phyloP scores from a whole-genome alignment of 1,140 invertebrate genomes.

The Asbolus verrucosus region DNA sequence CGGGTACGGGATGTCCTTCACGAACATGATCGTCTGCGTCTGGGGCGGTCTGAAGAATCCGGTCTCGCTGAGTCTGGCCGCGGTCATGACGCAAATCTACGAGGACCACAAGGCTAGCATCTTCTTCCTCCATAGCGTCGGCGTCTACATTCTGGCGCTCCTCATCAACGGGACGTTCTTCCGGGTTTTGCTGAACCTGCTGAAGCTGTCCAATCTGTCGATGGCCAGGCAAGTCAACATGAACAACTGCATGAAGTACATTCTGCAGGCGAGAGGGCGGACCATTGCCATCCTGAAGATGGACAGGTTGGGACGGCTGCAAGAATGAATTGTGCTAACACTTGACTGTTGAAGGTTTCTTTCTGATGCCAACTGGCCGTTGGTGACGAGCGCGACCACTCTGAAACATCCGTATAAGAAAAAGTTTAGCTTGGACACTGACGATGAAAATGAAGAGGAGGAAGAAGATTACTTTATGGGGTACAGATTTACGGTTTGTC shows the following conservation, averaged over 20 bases:
- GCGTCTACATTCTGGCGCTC: slow-evolving; percentile 56
- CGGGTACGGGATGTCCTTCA: slow-evolving; percentile 14
- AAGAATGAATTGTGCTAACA: too few species aligned
- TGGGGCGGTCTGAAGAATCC: slow-evolving; percentile 17
- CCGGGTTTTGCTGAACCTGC: slow-evolving; percentile 62
- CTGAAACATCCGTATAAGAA: too few species aligned
- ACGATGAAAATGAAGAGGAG: too few species aligned
- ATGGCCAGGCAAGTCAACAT: background rate
- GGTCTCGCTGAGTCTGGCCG: background rate
- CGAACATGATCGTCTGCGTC: slow-evolving; percentile 8
- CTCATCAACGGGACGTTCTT: slow-evolving; percentile 65
- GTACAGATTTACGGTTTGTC: slow-evolving; percentile 55
- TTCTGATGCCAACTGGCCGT: too few species aligned
- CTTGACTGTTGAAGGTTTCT: too few species aligned
- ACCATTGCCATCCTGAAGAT: background rate
- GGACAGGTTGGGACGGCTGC: too few species aligned
- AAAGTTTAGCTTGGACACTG: too few species aligned
- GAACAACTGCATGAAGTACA: background rate
- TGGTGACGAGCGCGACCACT: too few species aligned
- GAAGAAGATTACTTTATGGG: slow-evolving; percentile 50
- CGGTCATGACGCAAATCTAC: background rate
- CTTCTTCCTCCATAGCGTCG: slow-evolving; percentile 1
- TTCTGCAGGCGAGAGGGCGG: background rate
- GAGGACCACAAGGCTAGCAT: background rate
- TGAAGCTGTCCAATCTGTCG: slow-evolving; percentile 64